Base-by-base conservation (phyloP, 2,797 vertebrate genomes). In the Leptatherina wallacei region DNA sequence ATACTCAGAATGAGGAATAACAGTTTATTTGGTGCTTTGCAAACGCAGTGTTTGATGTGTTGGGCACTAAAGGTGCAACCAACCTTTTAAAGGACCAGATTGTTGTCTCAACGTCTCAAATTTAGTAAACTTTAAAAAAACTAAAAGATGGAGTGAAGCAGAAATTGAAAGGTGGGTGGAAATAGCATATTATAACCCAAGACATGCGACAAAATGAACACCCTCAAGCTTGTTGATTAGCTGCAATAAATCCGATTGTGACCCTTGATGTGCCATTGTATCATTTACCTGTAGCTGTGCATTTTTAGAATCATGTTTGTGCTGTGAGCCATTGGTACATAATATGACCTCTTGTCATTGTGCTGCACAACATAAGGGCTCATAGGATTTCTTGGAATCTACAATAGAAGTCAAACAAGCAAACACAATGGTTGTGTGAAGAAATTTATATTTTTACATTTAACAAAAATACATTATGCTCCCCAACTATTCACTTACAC, bases 1-100 rank as follows among this genome's bases (percentile, higher is more conserved):
- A 89, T 73, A 81, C 87, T 90, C 75, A 87, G 79, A 88, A 87
- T 90, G 69, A 90, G 71, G 80, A 89, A 90, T 87, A 87, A 44
- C 82, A 77, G 71, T 85, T 86, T 81, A 92, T 92, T 87, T 73
- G 69, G 69, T 70, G 61, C 81, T 82, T 77, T 71, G 76, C 67
- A 77, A 83, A 86, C 81, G 67, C 78, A 87, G 65, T 65, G 78
- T 61, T 82, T 86, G 73, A 78, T 78, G 80, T 89, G 80, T 82
- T 89, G 56, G 44, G 73, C 78, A 75, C 80, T 81, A 52, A 73
- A 70, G 57, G 78, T 68, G 75, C 75, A 89, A 75, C 56, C 20
- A 58, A 52, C 55, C 62, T 74, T 81, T 91, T 87, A 71, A 81
- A 83, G 88, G 30, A 47, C 33, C 52, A 65, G 38, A 61, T 85